Percentiles rank a stretch among this genome's conserved stretches.
phyloP scores from a whole-genome alignment of 2,888 invertebrate genomes.

The Lycocerus yunnanus region DNA sequence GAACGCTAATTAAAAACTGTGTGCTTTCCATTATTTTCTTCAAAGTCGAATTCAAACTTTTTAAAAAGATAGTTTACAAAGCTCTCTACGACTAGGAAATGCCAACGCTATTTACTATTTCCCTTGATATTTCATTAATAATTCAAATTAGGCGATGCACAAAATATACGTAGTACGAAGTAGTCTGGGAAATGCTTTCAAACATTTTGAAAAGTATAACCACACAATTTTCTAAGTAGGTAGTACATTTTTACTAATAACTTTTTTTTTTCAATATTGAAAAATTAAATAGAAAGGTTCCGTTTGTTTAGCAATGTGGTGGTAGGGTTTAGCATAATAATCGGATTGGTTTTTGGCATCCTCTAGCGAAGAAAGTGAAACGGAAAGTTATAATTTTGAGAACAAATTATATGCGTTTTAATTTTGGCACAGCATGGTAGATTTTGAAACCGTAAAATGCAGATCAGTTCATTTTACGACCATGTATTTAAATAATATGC shows the following conservation, averaged over 20 bases:
- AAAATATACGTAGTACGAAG: not conserved
- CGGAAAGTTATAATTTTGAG: not conserved
- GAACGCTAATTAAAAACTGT: not conserved
- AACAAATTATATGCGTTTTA: not conserved
- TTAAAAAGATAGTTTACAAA: not conserved
- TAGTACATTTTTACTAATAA: not conserved
- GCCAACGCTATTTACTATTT: not conserved
- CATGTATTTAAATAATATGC: slow-evolving; percentile 28
- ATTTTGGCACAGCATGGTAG: slow-evolving; percentile 4
- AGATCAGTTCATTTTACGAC: slow-evolving; percentile 29
- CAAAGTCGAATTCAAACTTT: not conserved
- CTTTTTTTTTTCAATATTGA: not conserved
- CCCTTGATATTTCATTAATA: slow-evolving; percentile 1
- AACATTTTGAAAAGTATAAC: not conserved
- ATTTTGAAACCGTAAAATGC: slow-evolving; percentile 23
- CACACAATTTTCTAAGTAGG: not conserved
- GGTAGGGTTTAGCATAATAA: not conserved
- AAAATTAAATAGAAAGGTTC: not conserved
- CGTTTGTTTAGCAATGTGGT: not conserved
- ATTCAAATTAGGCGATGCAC: slow-evolving; percentile 3
- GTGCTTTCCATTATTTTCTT: not conserved
- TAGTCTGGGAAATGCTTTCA: not conserved
- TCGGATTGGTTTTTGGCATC: not conserved
- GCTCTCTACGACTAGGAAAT: not conserved
- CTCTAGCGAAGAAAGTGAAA: not conserved